These are phyloP conservation scores for Myoxocephalus aenaeus DNA, from an alignment of 2,797 vertebrate species.

Conservation along the genomic window DNA sequence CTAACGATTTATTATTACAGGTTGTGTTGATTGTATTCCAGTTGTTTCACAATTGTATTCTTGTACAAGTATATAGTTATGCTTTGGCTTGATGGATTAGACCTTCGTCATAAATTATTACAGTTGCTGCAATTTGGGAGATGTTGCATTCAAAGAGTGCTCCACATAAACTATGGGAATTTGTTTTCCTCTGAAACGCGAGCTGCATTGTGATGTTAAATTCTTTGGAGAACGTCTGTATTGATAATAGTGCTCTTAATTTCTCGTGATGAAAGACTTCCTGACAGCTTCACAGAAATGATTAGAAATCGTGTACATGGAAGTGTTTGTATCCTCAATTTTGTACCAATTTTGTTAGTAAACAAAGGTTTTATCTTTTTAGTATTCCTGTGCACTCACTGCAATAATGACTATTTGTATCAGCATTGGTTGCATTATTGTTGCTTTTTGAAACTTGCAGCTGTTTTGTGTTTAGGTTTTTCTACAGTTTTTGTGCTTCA, in stretches of 20 bases:
- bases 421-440: conserved; percentile 79
- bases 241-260: conserved; percentile 78
- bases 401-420: conserved; percentile 88
- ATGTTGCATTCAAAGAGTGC: conserved; percentile 42
- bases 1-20: conserved; percentile 54
- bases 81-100: conserved; percentile 73
- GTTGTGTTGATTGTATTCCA: conserved; percentile 76
- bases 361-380: conserved; percentile 77
- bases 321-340: conserved; percentile 83
- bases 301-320: conserved; percentile 75
- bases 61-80: conserved; percentile 70
- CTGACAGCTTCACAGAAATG: conserved; percentile 61
- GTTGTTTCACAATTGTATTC: conserved; percentile 71
- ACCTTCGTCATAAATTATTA: conserved; percentile 65
- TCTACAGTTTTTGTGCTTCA: conserved; percentile 84
- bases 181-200: conserved; percentile 42
- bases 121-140: conserved; percentile 49
- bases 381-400: conserved; percentile 84
- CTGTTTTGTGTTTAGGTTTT: conserved; percentile 83
- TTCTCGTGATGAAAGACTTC: conserved; percentile 65
- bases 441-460: conserved; percentile 83
- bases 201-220: conserved; percentile 62
- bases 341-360: conserved; percentile 83
- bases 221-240: conserved; percentile 61
- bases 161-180: conserved; percentile 32